Base-by-base conservation (phyloP, 2,113 vertebrate species). In the Eolophus roseicapilla region DNA sequence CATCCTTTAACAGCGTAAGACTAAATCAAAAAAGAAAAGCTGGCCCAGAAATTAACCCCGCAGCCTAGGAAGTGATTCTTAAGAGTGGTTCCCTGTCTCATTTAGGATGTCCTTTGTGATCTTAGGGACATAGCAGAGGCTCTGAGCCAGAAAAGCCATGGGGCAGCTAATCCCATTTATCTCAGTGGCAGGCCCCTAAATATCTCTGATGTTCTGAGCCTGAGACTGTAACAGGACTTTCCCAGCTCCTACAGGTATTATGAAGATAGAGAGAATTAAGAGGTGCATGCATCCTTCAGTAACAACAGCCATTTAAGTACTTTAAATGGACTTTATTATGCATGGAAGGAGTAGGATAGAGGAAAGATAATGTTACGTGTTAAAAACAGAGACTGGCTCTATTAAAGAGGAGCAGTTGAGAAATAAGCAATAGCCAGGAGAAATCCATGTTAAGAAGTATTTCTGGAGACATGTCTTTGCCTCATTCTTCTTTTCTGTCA, bases 181-280 rank as follows among this genome's bases (percentile, higher is more conserved):
- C 94, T 96, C 87, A 37, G 49, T 95, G 95, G 67, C 92, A 96
- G 92, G 87, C 74, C 82, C 39, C 69, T 97, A 96, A 96, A 95
- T 93, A 83, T 94, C 76, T 70, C 63, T 93, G 85, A 78, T 93
- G 80, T 92, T 93, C 60, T 20, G 76, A 80, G 79, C 46, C 85
- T 24, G 37, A 80, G 82, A 69, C 46, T 68, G 16, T 93, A 88
- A 94, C 94, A 94, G 90, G 90, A 90, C 82, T 90, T 90, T 81
- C 33, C 82, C 62, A 81, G 85, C 71, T 96, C 80, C 76, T 82
- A 23, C 68, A 86, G 88, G 76, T 88, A 86, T 96, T 86, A 63
- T 19, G 43, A 83, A 93, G 94, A 95, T 67, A 82, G 75, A 94
- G 77, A 55, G 79, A 64, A 68, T 75, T 3, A 70, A 62, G 78